A percentile compares a stretch with the other conserved stretches of the same genome.
Conservation (phyloP, 2,113 vertebrate genomes). For the Megaceryle maxima region DNA sequence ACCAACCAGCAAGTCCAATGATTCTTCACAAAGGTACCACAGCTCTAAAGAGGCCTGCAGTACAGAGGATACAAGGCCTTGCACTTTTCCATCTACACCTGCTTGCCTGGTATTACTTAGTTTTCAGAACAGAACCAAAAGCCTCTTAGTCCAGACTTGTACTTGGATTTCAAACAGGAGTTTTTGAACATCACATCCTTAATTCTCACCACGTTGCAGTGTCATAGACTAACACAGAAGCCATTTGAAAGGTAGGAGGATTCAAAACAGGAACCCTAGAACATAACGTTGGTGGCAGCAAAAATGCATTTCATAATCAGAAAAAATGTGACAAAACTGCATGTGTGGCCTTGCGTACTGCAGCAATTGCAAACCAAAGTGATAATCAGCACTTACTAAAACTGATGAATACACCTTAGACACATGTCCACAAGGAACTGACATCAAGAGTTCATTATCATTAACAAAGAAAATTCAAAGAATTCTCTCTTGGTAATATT, state of each 20-base stretch:
- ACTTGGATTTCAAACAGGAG: not conserved
- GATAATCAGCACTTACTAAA: not conserved
- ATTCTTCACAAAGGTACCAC: not conserved
- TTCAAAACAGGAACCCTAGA: not conserved
- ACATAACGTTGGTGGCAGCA: fast-evolving
- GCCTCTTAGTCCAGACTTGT: not conserved
- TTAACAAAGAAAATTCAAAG: not conserved
- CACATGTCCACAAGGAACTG: not conserved
- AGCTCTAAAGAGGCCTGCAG: not conserved
- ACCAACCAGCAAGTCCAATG: not conserved
- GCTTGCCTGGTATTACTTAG: not conserved
- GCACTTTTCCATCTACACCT: not conserved
- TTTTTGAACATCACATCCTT: not conserved
- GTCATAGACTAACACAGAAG: not conserved
- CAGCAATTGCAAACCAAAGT: not conserved
- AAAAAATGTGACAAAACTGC: not conserved
- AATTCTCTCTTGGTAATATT: not conserved
- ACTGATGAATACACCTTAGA: not conserved
- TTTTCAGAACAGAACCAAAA: not conserved
- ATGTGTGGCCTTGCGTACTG: fast-evolving
- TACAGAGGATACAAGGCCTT: not conserved
- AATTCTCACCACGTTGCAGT: not conserved
- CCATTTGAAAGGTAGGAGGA: not conserved
- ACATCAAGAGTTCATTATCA: not conserved
- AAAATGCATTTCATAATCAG: not conserved